phyloP scores from a whole-genome alignment of 2,113 vertebrate species.

The Guaruba guarouba region DNA sequence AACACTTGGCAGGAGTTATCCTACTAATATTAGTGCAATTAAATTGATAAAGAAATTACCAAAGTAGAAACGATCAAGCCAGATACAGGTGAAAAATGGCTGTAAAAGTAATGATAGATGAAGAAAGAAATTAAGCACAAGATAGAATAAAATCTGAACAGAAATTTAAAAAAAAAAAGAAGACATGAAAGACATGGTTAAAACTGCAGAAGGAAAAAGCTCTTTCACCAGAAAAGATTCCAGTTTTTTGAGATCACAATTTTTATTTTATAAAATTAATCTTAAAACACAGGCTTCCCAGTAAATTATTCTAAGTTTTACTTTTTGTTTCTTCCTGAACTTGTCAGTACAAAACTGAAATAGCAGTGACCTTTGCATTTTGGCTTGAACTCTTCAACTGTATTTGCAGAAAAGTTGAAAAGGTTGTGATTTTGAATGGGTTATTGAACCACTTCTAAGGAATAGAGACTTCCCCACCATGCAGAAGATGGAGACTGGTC shows the following conservation, averaged over 20 bases:
- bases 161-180: background rate
- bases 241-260: background rate
- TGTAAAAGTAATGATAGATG: background rate
- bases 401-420: constrained; percentile 14
- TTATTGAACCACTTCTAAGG: background rate
- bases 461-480: background rate
- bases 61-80: background rate
- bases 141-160: background rate
- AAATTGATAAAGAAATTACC: background rate
- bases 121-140: background rate
- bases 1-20: background rate
- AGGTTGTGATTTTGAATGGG: background rate
- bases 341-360: background rate
- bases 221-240: background rate
- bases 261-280: constrained; percentile 35
- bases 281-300: background rate
- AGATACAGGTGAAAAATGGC: background rate
- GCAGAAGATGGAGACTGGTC: background rate
- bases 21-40: background rate
- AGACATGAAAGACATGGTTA: background rate
- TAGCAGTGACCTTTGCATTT: background rate
- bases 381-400: background rate
- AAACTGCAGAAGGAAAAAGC: background rate
- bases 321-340: constrained; percentile 3
- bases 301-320: constrained; percentile 6